These are phyloP conservation scores for Balaeniceps rex DNA, from an alignment of 2,113 vertebrate species.

Conservation along the genomic window DNA sequence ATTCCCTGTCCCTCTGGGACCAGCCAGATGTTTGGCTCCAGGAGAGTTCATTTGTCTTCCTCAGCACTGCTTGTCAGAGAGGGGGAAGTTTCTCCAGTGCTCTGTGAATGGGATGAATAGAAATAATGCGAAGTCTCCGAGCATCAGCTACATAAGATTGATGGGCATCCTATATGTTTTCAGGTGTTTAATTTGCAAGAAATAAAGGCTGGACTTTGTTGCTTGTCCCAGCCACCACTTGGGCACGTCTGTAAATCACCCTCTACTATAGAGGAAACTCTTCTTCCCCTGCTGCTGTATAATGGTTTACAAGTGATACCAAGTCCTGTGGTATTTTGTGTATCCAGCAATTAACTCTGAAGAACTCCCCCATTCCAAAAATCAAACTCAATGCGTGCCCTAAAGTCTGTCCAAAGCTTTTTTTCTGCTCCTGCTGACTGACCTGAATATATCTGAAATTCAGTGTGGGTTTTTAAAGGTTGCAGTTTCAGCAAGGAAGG, in stretches of 20 bases:
- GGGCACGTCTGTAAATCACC: background rate
- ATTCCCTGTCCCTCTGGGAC: background rate
- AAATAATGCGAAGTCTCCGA: background rate
- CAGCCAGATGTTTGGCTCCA: background rate
- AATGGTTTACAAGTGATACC: background rate
- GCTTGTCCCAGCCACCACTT: background rate
- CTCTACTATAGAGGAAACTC: background rate
- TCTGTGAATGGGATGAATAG: background rate
- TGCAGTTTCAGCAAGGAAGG: background rate
- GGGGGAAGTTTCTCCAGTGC: background rate
- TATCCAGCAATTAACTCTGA: background rate
- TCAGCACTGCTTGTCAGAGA: background rate
- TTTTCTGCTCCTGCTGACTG: background rate
- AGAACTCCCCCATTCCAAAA: background rate
- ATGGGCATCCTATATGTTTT: background rate
- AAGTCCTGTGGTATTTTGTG: background rate
- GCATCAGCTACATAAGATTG: background rate
- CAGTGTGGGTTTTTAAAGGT: background rate
- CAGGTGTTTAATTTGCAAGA: background rate
- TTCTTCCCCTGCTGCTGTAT: background rate
- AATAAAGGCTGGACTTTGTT: background rate
- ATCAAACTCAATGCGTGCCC: background rate
- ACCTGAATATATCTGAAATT: background rate
- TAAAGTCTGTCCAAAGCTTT: background rate
- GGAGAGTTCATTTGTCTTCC: background rate